A percentile compares a stretch with the other conserved stretches of the same genome.
phyloP scores from a whole-genome alignment of 53 echinoderm and acorn worm species.

The Antedon mediterranea region DNA sequence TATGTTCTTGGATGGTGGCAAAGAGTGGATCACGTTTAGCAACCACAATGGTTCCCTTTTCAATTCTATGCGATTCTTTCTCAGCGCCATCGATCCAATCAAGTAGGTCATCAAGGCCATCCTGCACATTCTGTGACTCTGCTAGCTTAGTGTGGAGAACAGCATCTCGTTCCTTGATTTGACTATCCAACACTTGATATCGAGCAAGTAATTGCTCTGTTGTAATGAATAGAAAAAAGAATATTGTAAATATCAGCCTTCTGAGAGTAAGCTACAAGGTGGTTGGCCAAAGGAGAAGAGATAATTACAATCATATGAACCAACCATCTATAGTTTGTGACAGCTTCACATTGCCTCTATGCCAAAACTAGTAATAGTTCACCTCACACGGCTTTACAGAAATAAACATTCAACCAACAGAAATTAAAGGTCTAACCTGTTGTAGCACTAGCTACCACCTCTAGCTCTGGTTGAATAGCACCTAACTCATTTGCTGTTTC shows the following conservation, averaged over 20 bases:
- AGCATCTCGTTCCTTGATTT: constrained; percentile 65
- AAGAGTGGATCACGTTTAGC: constrained; percentile 74
- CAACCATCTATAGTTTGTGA: no score
- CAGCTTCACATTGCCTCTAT: no score
- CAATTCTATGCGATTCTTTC: constrained; percentile 59
- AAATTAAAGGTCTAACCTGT: background rate
- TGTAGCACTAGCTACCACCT: constrained; percentile 11
- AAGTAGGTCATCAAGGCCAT: constrained; percentile 67
- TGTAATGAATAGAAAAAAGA: no score
- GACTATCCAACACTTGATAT: constrained; percentile 67
- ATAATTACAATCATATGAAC: no score
- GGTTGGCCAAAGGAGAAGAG: no score
- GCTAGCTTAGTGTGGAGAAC: constrained; percentile 74
- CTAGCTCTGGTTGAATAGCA: constrained; percentile 68
- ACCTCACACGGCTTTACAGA: no score
- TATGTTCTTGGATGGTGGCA: constrained; percentile 82
- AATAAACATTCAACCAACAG: no score
- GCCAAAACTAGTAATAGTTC: no score
- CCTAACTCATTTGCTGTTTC: constrained; percentile 70
- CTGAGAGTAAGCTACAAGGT: no score
- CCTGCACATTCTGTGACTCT: constrained; percentile 84
- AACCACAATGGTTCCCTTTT: constrained; percentile 76
- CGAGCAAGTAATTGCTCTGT: constrained; percentile 55
- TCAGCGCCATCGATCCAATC: constrained; percentile 80
- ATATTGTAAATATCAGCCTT: no score